A percentile compares a stretch with the other conserved stretches of the same genome.
phyloP scores from a whole-genome alignment of 2,797 vertebrate species.

The Pipistrellus nathusii region DNA sequence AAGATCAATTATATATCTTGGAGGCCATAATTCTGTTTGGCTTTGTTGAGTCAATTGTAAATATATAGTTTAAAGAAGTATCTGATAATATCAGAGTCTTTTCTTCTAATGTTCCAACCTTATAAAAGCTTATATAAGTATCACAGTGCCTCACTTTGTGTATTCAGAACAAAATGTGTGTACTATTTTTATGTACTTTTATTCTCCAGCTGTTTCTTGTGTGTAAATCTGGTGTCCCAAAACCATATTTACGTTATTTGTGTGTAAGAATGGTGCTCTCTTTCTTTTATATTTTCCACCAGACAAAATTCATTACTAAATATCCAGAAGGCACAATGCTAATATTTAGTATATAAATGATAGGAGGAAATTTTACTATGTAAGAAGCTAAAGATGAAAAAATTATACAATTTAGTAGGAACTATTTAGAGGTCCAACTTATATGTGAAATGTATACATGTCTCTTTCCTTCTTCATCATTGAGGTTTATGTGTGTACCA shows the following conservation, averaged over 20 bases:
- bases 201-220: neutral
- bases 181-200: neutral
- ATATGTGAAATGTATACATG: accelerated
- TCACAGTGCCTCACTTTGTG: neutral
- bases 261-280: neutral
- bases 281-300: slow-evolving; percentile 10
- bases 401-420: neutral
- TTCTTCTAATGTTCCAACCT: neutral
- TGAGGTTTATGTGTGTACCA: neutral
- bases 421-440: neutral
- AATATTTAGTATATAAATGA: neutral
- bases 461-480: neutral
- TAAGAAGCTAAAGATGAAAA: neutral
- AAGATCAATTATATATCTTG: neutral
- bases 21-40: neutral
- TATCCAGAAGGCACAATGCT: neutral
- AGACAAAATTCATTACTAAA: slow-evolving; percentile 6
- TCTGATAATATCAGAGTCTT: neutral
- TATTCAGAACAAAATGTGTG: neutral
- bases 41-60: slow-evolving; percentile 47
- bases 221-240: neutral
- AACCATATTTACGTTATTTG: slow-evolving; percentile 10
- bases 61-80: neutral
- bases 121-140: neutral
- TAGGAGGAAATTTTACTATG: neutral